A percentile compares a stretch with the other conserved stretches of the same genome.
phyloP scores from a whole-genome alignment of 1,140 invertebrate genomes.

The Drosophila ogumai region DNA sequence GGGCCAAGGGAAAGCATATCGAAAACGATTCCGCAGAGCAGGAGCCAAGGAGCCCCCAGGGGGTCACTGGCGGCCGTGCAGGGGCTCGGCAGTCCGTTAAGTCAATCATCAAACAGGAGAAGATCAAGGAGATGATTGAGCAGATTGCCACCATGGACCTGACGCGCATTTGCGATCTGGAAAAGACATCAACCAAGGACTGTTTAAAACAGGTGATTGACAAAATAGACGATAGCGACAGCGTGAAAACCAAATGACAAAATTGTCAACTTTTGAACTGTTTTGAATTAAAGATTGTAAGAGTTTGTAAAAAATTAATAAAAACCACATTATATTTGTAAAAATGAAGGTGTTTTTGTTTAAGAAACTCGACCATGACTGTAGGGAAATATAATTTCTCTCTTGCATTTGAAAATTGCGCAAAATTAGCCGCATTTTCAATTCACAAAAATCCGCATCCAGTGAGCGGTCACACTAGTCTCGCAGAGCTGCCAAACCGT shows the following conservation, averaged over 20 bases:
- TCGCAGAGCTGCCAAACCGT: background rate
- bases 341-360: background rate
- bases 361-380: too few species aligned
- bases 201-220: constrained; percentile 84
- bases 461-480: background rate
- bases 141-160: constrained; percentile 83
- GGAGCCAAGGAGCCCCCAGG: constrained; percentile 12
- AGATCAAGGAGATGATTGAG: constrained; percentile 85
- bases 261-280: background rate
- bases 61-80: constrained; percentile 38
- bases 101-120: constrained; percentile 86
- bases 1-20: constrained; percentile 72
- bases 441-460: fast-evolving
- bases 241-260: constrained; percentile 45
- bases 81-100: constrained; percentile 85
- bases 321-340: background rate
- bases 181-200: constrained; percentile 80
- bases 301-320: constrained; percentile 4
- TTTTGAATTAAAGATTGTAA: constrained; percentile 17
- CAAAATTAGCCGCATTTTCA: background rate
- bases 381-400: too few species aligned
- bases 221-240: constrained; percentile 72
- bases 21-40: constrained; percentile 71
- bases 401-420: background rate
- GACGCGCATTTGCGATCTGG: constrained; percentile 77